Percentiles rank a stretch among this genome's conserved stretches.
Evolutionary conservation across 1,140 invertebrate genomes (phyloP).

Genomic region (Pomacea maculata): DNA sequence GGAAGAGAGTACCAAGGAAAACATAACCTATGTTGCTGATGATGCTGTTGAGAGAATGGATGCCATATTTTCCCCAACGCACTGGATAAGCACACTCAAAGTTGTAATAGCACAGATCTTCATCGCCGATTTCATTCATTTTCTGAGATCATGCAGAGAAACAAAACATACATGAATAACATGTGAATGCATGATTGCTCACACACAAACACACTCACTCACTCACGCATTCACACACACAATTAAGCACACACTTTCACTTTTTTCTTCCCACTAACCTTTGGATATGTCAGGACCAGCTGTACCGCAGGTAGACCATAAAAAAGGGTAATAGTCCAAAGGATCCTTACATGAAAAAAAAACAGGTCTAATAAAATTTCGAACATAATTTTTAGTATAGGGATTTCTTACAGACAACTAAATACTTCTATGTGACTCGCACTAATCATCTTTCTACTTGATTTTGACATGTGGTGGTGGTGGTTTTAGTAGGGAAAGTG

Average conservation of each 20-base stretch:
- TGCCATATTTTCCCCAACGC: constrained; percentile 56
- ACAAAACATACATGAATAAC: background rate
- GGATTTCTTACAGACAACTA: too few species aligned
- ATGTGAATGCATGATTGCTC: too few species aligned
- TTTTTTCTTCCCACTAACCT: too few species aligned
- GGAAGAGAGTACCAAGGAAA: constrained; percentile 76
- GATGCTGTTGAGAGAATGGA: constrained; percentile 74
- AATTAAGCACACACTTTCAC: too few species aligned
- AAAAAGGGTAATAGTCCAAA: constrained; percentile 85
- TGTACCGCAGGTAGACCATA: constrained; percentile 90
- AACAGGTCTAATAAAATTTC: too few species aligned
- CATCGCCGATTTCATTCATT: constrained; percentile 82
- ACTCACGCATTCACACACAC: background rate
- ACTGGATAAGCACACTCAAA: constrained; percentile 87
- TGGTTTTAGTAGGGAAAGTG: too few species aligned
- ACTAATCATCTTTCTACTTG: too few species aligned
- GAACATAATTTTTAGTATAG: too few species aligned
- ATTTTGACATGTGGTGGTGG: too few species aligned
- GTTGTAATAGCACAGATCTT: constrained; percentile 93
- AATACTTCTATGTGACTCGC: too few species aligned
- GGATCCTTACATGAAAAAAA: constrained; percentile 72
- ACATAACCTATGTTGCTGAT: constrained; percentile 91
- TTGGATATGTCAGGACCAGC: constrained; percentile 72
- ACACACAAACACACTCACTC: too few species aligned
- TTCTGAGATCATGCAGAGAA: constrained; percentile 68